These are phyloP conservation scores for Entomobrya proxima DNA, from an alignment of 2,888 invertebrate species.

Conservation along the genomic window DNA sequence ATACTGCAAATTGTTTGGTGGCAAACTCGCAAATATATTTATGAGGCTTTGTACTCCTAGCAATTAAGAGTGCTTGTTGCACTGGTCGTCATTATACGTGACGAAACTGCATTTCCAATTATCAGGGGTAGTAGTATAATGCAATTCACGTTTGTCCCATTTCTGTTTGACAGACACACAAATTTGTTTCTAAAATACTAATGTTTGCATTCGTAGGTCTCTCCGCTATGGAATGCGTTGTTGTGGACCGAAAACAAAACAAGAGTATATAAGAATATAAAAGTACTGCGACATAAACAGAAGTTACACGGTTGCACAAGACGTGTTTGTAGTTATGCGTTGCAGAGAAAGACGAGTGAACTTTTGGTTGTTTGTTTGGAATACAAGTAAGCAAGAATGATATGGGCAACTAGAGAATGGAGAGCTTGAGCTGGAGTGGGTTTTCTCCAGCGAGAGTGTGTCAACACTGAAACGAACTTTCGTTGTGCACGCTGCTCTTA, in stretches of 20 bases:
- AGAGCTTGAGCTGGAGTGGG: constrained; percentile 1
- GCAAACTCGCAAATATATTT: not conserved
- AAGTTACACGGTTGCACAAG: constrained; percentile 21
- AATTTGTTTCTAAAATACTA: constrained; percentile 10
- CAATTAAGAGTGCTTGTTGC: not conserved
- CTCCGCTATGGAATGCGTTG: not conserved
- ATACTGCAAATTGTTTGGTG: not conserved
- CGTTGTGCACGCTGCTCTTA: constrained; percentile 27
- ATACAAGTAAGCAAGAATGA: not conserved
- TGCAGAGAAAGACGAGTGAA: not conserved
- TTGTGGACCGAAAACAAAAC: not conserved
- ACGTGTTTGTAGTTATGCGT: no score
- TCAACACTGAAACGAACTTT: constrained; percentile 47
- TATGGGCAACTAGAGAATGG: not conserved
- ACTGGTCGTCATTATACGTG: not conserved
- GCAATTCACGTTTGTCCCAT: constrained; percentile 43
- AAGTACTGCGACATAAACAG: constrained; percentile 29
- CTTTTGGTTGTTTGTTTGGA: not conserved
- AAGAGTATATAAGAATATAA: not conserved
- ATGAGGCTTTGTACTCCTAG: not conserved
- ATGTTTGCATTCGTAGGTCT: constrained; percentile 2
- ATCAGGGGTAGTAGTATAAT: constrained; percentile 1
- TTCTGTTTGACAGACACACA: constrained; percentile 15
- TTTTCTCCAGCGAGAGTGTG: constrained; percentile 49
- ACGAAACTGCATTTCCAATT: constrained; percentile 21